Evolutionary conservation across 2,888 invertebrate species (phyloP), one percentile per base, ranked within the genome.

Genomic region (Incurvaria masculella): DNA sequence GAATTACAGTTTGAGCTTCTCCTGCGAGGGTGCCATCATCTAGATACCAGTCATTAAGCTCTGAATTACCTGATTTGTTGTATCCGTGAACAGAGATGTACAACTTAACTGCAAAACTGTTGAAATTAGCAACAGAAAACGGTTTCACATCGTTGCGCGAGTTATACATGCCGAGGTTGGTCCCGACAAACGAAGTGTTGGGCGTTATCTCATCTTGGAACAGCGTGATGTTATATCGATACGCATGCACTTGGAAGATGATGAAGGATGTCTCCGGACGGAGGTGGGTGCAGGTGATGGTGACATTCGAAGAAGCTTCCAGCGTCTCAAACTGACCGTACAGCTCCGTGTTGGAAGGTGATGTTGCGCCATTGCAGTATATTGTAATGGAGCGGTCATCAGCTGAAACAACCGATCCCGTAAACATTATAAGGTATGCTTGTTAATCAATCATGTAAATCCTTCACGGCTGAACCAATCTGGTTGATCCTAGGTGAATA

Each of bases 161-260:
- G 47, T 33, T 65, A 46, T 71, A 66, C 14, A 88, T 63, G 8
- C 88, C 89, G 40, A 87, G 54, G 64, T 87, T 86, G 1, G 80
- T 81, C 1, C 88, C 88, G 2, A 83, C 65, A 49, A 59, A 63
- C 14, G 64, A 66, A n/a, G 66, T 64, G 1, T 54, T 53, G 14
- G 51, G 55, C 21, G 62, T 54, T 1, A 59, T 60, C 45, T 60
- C 63, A 50, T 71, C 64, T 51, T 74, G 81, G 20, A 82, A 81
- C 33, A 88, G 57, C 1, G 80, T 79, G 1, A 88, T 61, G 62
- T 83, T 81, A 49, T 79, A 63, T 14, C 79, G 55, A 53, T 82
- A 81, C 44, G 81, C 78, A 60, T 89, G 89, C 4, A 80, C 80
- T 82, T 89, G 87, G 39, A 86, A 65, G 49, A 87, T 62, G 17